Evolutionary conservation across 2,888 invertebrate genomes (phyloP).

Genomic region (Diaprepes abbreviatus): DNA sequence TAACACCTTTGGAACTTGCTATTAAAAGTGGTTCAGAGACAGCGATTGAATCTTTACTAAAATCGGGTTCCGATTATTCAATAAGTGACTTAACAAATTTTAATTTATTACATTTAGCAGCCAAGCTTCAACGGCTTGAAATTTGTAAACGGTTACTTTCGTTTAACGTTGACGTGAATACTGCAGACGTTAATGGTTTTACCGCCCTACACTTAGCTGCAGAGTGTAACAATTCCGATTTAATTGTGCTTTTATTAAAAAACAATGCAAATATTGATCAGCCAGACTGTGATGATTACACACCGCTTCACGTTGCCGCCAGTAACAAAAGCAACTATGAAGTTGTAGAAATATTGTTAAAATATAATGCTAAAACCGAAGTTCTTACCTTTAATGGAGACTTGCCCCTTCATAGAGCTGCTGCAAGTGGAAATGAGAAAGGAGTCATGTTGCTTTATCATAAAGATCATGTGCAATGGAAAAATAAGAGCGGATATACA

Average conservation of each 20-base stretch:
- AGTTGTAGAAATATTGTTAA: slow-evolving; percentile 49
- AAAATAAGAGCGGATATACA: slow-evolving; percentile 49
- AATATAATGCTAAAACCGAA: slow-evolving; percentile 47
- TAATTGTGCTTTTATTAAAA: slow-evolving; percentile 50
- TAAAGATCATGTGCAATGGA: slow-evolving; percentile 31
- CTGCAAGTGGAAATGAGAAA: slow-evolving; percentile 51
- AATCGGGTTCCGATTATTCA: slow-evolving; percentile 33
- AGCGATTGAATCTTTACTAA: slow-evolving; percentile 46
- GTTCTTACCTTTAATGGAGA: slow-evolving; percentile 52
- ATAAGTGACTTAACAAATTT: slow-evolving; percentile 42
- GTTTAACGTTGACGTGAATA: slow-evolving; percentile 47
- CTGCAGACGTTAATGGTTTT: slow-evolving; percentile 50
- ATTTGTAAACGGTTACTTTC: slow-evolving; percentile 49
- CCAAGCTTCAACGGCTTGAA: slow-evolving; percentile 33
- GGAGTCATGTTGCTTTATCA: slow-evolving; percentile 49
- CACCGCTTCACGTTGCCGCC: slow-evolving; percentile 55
- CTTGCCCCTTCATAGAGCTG: slow-evolving; percentile 55
- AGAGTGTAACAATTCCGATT: slow-evolving; percentile 44
- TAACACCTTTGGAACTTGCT: slow-evolving; percentile 49
- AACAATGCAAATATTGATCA: slow-evolving; percentile 52
- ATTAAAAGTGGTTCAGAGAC: slow-evolving; percentile 37
- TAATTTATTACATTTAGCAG: slow-evolving; percentile 53
- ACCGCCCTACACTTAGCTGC: slow-evolving; percentile 55
- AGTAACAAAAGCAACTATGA: slow-evolving; percentile 31
- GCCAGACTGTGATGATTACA: slow-evolving; percentile 54